Evolutionary conservation across 2,888 invertebrate genomes (phyloP), one percentile per base, ranked within the genome.

Genomic region (Oscheius onirici): DNA sequence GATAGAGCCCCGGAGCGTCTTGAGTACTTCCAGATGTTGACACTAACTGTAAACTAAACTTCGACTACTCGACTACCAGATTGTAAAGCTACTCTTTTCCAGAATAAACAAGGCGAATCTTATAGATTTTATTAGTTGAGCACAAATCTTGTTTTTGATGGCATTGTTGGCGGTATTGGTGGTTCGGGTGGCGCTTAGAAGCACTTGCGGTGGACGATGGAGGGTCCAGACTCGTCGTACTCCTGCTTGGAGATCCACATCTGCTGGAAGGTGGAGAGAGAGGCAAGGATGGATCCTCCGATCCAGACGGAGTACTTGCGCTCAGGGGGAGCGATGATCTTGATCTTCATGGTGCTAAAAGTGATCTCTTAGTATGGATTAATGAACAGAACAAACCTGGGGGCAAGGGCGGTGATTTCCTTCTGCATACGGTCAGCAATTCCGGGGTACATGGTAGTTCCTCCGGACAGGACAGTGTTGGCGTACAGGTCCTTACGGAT

Each of bases 261-360:
- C 89, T 93, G 94, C 88, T 94, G 93, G 91, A 94, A 92, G 88
- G 93, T 93, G 88, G 93, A 92, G 85, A 95, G 90, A 6, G 94
- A 94, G 70, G 95, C 95, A 88, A 96, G 91, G 91, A 96, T 95
- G 89, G 95, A 95, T 83, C 95, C 95, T 89, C 95, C 95, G 91
- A 96, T 95, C 95, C 95, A 95, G 84, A 95, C 95, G 88, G 95
- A 95, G 92, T 95, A 95, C 90, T 95, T 95, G 89, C 95, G 92
- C 91, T 95, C 95, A 79, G 95, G 86, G 93, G 86, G 86, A 55
- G 86, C 86, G 77, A 87, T 87, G 81, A 86, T 86, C 79, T 86
- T 86, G 88, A 91, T 91, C 88, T 91, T 91, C 91, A 91, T 91
- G 61, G 91, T 91, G 82, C 78, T 80, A 73, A 26, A n/a, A 65